Conservation (phyloP, 35 echinoderm and acorn worm genomes). For the Ophiothrix spiculata region DNA sequence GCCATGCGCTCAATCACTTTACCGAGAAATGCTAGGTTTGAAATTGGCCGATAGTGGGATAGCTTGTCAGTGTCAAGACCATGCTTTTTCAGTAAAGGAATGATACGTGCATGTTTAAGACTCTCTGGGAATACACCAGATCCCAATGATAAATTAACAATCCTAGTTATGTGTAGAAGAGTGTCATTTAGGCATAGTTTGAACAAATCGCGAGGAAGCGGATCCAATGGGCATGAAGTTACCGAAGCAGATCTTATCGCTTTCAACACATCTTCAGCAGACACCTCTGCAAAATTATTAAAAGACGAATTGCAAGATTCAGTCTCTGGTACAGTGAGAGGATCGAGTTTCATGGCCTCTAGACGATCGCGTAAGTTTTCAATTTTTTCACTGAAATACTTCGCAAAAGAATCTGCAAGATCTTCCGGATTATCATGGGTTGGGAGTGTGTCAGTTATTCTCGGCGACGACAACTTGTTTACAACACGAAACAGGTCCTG, state of each 20-base stretch:
- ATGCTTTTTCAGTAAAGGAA: neutral
- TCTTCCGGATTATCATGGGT: neutral
- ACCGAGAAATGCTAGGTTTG: neutral
- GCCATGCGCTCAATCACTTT: slow-evolving; percentile 6
- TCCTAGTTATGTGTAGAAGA: neutral
- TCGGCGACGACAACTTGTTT: neutral
- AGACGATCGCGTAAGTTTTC: neutral
- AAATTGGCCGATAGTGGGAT: neutral
- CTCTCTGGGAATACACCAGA: neutral
- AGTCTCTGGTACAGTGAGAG: neutral
- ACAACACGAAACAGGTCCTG: neutral
- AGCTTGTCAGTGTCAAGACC: neutral
- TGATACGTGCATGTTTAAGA: neutral
- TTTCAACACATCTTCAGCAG: neutral
- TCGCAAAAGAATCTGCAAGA: neutral
- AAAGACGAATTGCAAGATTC: neutral
- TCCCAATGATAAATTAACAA: neutral
- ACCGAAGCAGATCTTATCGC: neutral
- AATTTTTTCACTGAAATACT: neutral
- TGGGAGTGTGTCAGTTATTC: neutral
- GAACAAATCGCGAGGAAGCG: neutral
- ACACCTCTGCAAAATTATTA: neutral
- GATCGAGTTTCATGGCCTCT: neutral
- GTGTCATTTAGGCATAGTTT: neutral
- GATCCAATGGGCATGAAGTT: neutral